Evolutionary conservation across 1,140 invertebrate genomes (phyloP), one percentile per base, ranked within the genome.

Genomic region (Argopecten irradians): DNA sequence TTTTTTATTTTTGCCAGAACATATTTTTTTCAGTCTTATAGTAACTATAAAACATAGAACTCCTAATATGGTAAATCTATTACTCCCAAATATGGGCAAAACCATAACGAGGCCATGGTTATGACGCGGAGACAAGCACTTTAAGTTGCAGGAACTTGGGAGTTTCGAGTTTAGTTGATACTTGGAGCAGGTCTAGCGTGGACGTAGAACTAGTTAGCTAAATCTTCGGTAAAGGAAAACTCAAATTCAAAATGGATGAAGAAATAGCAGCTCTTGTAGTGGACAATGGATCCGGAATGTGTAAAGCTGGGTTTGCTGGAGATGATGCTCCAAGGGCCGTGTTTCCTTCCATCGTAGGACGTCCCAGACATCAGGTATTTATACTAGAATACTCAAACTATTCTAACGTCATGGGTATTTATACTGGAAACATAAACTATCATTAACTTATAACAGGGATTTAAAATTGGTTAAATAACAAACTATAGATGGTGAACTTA

Each of bases 221-320:
- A 71, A 71, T 28, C 28, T 71, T 71, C 22, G n/a, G 28, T 2
- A 1, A 71, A 71, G 28, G 0, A 5, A 71, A 55, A 11, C 16
- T 71, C 13, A 7, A 46, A 22, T n/a, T 7, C 55, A 11, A 5
- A 5, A 71, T 71, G 55, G 55, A 8, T 28, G 55, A 71, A 7
- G 55, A 71, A 28, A 5, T 71, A 0, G 55, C 55, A 5, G 55
- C 55, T 5, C 13, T 71, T 0, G 55, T 71, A 28, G 55, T 71
- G 55, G 55, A 71, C 55, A 71, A 71, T 71, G 55, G 55, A 5
- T 71, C 55, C 22, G 55, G 55, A 71, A 71, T 71, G 55, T 71
- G 55, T 28, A 71, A 71, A 71, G 55, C 55, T 1, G 55, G 55
- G n/a, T 71, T 71, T n/a, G 55, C 55, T 3, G 55, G 55, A 11